Conservation (phyloP, 2,888 invertebrate genomes). For the Dicranocentrus wangi region DNA sequence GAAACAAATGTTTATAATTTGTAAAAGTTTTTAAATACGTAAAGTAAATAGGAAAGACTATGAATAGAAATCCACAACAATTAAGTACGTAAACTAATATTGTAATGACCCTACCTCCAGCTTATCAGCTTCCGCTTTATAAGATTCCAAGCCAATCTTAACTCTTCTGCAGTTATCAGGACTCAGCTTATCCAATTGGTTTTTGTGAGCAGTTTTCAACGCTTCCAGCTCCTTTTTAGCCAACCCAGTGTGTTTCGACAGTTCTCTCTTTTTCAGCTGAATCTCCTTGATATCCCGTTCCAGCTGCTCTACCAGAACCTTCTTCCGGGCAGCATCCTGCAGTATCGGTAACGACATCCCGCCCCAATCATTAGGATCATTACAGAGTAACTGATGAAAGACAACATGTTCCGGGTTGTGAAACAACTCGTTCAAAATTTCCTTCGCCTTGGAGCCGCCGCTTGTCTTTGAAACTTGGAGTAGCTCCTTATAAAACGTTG, state of each 20-base stretch:
- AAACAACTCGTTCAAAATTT: slow-evolving; percentile 26
- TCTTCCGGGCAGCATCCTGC: slow-evolving; percentile 5
- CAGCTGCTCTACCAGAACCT: slow-evolving; percentile 14
- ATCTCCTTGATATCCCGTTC: slow-evolving; percentile 20
- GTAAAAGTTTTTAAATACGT: background rate
- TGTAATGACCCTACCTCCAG: slow-evolving; percentile 50
- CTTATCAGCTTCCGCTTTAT: slow-evolving; percentile 28
- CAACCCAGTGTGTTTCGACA: slow-evolving; percentile 14
- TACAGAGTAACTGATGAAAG: slow-evolving; percentile 22
- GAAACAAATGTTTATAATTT: background rate
- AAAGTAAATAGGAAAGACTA: too few relatives aligned
- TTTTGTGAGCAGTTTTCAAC: background rate
- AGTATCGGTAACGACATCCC: slow-evolving; percentile 2
- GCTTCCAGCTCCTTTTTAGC: slow-evolving; percentile 31
- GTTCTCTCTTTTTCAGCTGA: slow-evolving; percentile 26
- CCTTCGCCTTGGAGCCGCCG: slow-evolving; percentile 14
- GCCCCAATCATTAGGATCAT: slow-evolving; percentile 22
- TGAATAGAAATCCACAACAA: too few relatives aligned
- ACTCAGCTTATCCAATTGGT: slow-evolving; percentile 6
- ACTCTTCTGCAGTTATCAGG: slow-evolving; percentile 31
- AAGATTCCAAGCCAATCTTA: slow-evolving; percentile 23
- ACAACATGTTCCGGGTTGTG: slow-evolving; percentile 40
- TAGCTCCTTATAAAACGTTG: slow-evolving; percentile 21
- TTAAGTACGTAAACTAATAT: background rate
- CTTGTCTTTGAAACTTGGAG: slow-evolving; percentile 8